These are phyloP conservation scores for Brachypodius melanocephalos DNA, from an alignment of 2,113 vertebrate genomes.

Conservation along the genomic window DNA sequence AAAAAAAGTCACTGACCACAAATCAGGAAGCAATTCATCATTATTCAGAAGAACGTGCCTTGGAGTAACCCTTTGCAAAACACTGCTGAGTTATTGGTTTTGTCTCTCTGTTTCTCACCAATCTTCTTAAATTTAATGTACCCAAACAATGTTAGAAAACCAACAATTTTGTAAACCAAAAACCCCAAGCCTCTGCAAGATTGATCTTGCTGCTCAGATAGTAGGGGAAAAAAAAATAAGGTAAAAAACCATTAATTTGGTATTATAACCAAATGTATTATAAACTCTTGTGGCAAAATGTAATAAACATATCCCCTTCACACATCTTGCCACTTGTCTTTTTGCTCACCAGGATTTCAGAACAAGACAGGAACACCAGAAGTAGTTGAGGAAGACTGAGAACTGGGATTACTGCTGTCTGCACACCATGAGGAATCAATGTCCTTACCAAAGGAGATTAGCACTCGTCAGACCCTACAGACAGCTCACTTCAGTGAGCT, in stretches of 20 bases:
- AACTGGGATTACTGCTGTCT: not conserved
- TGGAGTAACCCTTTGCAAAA: constrained; percentile 56
- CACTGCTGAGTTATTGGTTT: constrained; percentile 58
- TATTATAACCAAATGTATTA: not conserved
- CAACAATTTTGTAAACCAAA: constrained; percentile 29
- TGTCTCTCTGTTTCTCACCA: constrained; percentile 29
- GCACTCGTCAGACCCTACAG: not conserved
- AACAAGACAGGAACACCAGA: not conserved
- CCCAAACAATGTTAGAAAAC: constrained; percentile 6
- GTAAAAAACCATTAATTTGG: not conserved
- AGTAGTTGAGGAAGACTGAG: not conserved
- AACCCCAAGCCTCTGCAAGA: not conserved
- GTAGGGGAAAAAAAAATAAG: not conserved
- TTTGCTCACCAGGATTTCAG: not conserved
- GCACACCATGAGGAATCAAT: not conserved
- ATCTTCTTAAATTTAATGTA: constrained; percentile 37
- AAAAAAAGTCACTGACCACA: constrained; percentile 70
- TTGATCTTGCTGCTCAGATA: not conserved
- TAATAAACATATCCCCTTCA: not conserved
- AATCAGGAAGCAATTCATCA: constrained; percentile 77
- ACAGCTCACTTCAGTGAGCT: not conserved
- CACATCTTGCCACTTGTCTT: not conserved
- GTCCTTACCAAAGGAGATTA: not conserved
- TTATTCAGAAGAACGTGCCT: constrained; percentile 71
- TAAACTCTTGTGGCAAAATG: not conserved